These are phyloP conservation scores for Hyperopisus bebe DNA, from an alignment of 2,113 vertebrate genomes.

Conservation along the genomic window DNA sequence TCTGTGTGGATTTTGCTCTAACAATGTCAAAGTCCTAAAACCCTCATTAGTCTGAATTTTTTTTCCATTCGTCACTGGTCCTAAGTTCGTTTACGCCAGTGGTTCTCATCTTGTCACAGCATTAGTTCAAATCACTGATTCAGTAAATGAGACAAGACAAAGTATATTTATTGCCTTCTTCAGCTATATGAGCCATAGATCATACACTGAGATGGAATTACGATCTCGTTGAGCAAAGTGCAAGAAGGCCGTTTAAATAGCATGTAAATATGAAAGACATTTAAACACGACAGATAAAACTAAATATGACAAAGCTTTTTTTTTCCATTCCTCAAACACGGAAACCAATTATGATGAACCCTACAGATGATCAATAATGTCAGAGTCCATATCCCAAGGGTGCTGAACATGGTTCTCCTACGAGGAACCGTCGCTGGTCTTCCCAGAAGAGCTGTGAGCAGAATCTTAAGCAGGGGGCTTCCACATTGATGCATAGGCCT, in stretches of 20 bases:
- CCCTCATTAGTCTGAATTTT: background rate
- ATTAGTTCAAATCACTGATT: background rate
- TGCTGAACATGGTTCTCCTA: background rate
- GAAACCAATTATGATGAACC: background rate
- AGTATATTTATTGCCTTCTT: background rate
- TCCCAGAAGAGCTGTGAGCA: background rate
- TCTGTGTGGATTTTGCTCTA: background rate
- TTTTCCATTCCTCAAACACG: background rate
- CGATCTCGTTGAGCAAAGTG: background rate
- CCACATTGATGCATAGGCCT: background rate
- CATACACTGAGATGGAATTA: background rate
- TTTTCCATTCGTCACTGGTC: background rate
- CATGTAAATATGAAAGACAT: background rate
- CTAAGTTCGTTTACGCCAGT: background rate
- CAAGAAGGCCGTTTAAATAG: background rate
- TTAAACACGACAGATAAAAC: background rate
- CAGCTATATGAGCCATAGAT: background rate
- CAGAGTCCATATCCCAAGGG: background rate
- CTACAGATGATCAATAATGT: constrained; percentile 4
- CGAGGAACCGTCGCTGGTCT: background rate
- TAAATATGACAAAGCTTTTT: background rate
- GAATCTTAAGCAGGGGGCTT: constrained; percentile 5
- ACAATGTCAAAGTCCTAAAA: background rate
- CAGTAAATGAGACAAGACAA: background rate
- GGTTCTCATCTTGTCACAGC: background rate